phyloP scores from a whole-genome alignment of 2,113 vertebrate species.

The human region DNA sequence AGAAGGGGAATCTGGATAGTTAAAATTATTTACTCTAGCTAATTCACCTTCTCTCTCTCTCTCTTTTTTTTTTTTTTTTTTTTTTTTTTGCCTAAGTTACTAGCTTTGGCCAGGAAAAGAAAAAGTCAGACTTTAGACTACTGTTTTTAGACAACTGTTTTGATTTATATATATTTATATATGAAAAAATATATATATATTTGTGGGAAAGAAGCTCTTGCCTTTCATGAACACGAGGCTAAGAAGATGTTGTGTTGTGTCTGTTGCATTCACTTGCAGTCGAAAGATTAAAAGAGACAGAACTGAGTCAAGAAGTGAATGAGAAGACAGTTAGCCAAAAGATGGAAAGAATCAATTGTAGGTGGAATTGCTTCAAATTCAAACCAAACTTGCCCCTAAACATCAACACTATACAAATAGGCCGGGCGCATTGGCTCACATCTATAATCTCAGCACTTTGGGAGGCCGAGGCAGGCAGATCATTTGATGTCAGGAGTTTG shows the following conservation, averaged over 20 bases:
- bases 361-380: not conserved
- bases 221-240: too few relatives aligned
- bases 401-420: too few relatives aligned
- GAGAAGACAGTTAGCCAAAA: not conserved
- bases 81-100: not conserved
- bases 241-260: not conserved
- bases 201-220: not conserved
- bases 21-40: not conserved
- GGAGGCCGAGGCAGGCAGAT: too few relatives aligned
- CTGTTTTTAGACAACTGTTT: not conserved
- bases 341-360: not conserved
- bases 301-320: not conserved
- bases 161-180: not conserved
- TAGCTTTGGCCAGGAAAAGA: not conserved
- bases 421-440: too few relatives aligned
- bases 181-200: too few relatives aligned
- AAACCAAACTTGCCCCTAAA: not conserved
- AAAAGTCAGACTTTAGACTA: not conserved
- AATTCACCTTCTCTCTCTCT: not conserved
- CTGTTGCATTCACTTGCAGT: too few relatives aligned
- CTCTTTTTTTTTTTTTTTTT: not conserved
- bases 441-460: too few relatives aligned
- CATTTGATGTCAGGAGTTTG: too few relatives aligned
- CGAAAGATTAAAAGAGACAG: not conserved
- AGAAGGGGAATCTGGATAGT: fast-evolving